Base-by-base conservation (phyloP, 2,888 invertebrate genomes). In the Acronicta aceris region DNA sequence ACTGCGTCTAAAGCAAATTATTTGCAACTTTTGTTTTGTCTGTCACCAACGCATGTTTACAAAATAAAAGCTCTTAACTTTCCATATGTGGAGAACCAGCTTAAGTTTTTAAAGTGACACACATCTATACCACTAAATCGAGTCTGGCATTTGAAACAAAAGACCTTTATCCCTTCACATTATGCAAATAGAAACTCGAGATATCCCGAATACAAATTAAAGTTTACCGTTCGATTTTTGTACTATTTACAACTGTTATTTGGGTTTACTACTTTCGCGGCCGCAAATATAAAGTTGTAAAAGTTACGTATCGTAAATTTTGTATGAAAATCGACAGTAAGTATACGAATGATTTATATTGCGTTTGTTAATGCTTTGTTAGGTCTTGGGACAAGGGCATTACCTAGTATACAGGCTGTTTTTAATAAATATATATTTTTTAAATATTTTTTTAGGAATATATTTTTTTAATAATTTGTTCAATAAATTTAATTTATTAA, bases 321-420 rank as follows among this genome's bases (percentile, higher is more conserved):
- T 65, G 57, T 69, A 57, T 48, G n/a, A 55, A 58, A 59, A 74
- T 59, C 47, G 74, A 59, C 74, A 59, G 25, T 70, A 57, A 70
- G 51, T 61, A 65, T 51, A 25, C 45, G 27, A 69, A 65, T 72
- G 76, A 76, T 78, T 76, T 78, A 76, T 78, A 48, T 63, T 62
- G 33, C 59, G 65, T 78, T 71, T 68, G 63, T 65, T 48, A 51
- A 46, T 36, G 57, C 46, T 61, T 67, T 63, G 63, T 74, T 76
- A 53, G 56, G 49, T 40, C 48, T 59, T 60, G 17, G 45, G 49
- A 60, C 72, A 64, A 71, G 72, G 65, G 58, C 64, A 61, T 13
- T 25, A 17, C 12, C n/a, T n/a, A n/a, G n/a, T n/a, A 45, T 33
- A 43, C 15, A 46, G 15, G 25, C 2, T 46, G 30, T 21, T 21